Conservation (phyloP, 2,797 vertebrate genomes). For the Rhynchonycteris naso region DNA sequence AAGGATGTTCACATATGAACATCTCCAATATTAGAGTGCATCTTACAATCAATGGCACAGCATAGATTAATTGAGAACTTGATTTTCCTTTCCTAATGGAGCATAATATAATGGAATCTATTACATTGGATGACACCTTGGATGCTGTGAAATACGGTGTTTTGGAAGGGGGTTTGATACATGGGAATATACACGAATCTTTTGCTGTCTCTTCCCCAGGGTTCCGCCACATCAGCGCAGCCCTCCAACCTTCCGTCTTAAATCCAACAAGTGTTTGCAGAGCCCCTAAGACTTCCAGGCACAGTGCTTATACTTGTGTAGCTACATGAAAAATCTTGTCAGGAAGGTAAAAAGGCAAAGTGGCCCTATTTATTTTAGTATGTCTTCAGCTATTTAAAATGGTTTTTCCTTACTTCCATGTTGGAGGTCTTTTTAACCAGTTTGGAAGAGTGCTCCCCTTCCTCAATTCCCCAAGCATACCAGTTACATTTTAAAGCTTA, state of each 20-base stretch:
- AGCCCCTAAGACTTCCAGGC: neutral
- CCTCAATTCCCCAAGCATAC: conserved; percentile 44
- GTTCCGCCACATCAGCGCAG: neutral
- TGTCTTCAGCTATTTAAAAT: conserved; percentile 67
- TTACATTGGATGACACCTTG: neutral
- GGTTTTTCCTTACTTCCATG: conserved; percentile 65
- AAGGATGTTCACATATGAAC: neutral
- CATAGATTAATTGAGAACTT: neutral
- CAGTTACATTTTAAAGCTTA: conserved; percentile 59
- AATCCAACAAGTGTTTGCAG: neutral
- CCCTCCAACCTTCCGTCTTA: neutral
- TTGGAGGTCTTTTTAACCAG: conserved; percentile 67
- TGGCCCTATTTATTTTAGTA: conserved; percentile 72
- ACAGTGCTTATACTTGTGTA: conserved; percentile 39
- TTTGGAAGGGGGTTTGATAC: neutral
- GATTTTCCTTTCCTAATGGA: neutral
- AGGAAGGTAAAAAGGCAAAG: conserved; percentile 46
- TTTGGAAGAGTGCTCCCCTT: conserved; percentile 37
- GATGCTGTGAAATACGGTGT: neutral
- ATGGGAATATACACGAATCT: neutral
- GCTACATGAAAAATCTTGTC: conserved; percentile 61
- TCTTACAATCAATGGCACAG: neutral
- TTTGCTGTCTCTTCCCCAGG: neutral
- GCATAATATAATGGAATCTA: neutral
- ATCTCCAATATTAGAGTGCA: neutral